Base-by-base conservation (phyloP, 2,113 vertebrate species). In the Pluvialis apricaria region DNA sequence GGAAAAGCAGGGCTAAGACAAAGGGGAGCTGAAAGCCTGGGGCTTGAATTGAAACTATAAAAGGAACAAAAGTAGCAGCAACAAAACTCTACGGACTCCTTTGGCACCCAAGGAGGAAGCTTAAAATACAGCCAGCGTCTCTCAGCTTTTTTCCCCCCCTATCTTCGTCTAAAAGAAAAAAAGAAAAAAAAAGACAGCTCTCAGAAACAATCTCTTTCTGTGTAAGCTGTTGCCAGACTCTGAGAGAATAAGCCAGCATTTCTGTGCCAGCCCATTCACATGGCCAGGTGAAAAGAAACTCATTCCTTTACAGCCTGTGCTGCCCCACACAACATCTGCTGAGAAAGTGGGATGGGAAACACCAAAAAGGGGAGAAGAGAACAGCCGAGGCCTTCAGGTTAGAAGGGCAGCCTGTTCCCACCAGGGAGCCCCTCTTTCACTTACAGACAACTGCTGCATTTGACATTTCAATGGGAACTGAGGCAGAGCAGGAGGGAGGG, bases 361-460 rank as follows among this genome's bases (percentile, higher is more conserved):
- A 94, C 97, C 90, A 95, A 93, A 97, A 95, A 92, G 79, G 79
- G 84, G 94, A 86, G 95, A 80, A 72, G 91, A 93, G 92, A 97
- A 97, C 83, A 95, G 97, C 97, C 96, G 83, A 86, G 97, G 92
- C 97, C 97, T 90, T 97, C 97, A 98, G 98, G 98, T 99, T 98
- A 98, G 97, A 97, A 98, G 99, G 99, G 99, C 98, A 99, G 97
- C 60, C 97, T 65, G 97, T 99, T 99, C 99, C 99, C 99, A 99
- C 98, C 98, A 42, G 98, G 98, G 98, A 98, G 98, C 96, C 97
- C 96, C 98, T 97, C 96, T 98, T 98, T 98, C 98, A 98, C 96
- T 98, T 97, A 91, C 98, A 98, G 97, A 98, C 97, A 98, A 98
- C 95, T 85, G 97, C 95, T 91, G 97, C 95, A 96, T 98, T 98